These are phyloP conservation scores for Thecophora atra DNA, from an alignment of 2,888 invertebrate species.

Conservation along the genomic window DNA sequence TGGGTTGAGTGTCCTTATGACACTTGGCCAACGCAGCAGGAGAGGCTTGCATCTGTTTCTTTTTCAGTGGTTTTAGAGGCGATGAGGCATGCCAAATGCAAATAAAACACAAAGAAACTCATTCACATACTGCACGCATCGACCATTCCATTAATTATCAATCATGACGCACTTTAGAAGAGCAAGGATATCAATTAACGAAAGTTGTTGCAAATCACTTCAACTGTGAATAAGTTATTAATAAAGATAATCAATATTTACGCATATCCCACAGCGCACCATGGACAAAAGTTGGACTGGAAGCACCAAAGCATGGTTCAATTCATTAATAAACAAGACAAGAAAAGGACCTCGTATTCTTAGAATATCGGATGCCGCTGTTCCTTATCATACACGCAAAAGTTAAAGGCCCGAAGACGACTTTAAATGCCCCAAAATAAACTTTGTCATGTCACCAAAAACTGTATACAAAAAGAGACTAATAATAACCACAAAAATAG, in stretches of 20 bases:
- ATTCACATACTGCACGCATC: neutral
- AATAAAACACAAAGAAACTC: conserved; percentile 50
- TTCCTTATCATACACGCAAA: no score
- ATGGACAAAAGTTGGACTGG: neutral
- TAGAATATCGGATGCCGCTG: no score
- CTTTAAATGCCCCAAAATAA: neutral
- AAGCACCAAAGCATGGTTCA: neutral
- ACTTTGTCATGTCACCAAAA: neutral
- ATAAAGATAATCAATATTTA: conserved; percentile 61
- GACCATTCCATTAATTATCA: neutral
- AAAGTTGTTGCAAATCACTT: neutral
- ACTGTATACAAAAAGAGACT: neutral
- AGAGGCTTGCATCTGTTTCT: neutral
- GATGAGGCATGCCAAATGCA: conserved; percentile 61
- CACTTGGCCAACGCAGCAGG: neutral
- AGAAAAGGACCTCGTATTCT: neutral
- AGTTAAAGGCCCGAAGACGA: neutral
- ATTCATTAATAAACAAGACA: neutral
- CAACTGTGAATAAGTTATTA: conserved; percentile 47
- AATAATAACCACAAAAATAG: neutral
- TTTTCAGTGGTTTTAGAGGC: conserved; percentile 45
- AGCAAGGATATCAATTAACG: conserved; percentile 18
- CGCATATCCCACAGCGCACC: conserved; percentile 53
- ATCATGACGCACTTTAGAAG: neutral
- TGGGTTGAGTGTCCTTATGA: neutral